A percentile compares a stretch with the other conserved stretches of the same genome.
Evolutionary conservation across 2,888 invertebrate genomes (phyloP).

Genomic region (Trissolcus brochymenae): DNA sequence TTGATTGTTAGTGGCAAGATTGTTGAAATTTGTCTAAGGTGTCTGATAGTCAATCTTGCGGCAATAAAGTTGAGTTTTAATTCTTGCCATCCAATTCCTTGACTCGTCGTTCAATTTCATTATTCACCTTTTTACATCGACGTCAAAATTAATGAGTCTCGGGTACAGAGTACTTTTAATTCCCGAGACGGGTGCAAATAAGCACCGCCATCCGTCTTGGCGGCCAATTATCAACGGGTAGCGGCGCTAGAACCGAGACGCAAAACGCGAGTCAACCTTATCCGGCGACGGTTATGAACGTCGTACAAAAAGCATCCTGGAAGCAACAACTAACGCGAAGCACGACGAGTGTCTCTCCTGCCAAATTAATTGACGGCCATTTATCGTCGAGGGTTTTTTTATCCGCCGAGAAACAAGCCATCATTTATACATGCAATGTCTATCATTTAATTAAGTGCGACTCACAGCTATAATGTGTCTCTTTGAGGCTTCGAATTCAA

Average conservation of each 20-base stretch:
- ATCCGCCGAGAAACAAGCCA: background rate
- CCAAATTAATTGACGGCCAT: conserved; percentile 33
- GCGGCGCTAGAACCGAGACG: conserved; percentile 39
- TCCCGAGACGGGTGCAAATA: conserved; percentile 73
- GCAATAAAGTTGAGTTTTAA: no score
- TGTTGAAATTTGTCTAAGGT: conserved; percentile 57
- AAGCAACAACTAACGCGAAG: conserved; percentile 26
- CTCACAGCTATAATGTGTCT: background rate
- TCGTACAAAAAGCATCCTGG: conserved; percentile 44
- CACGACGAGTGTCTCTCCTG: conserved; percentile 10
- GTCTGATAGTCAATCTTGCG: no score
- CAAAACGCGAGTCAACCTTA: conserved; percentile 42
- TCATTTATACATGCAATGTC: conserved; percentile 11
- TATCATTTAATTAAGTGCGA: conserved; percentile 25
- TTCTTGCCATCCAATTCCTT: conserved; percentile 60
- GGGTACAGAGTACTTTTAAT: conserved; percentile 73
- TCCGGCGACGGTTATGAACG: conserved; percentile 42
- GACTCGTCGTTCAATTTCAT: conserved; percentile 57
- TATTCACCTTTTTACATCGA: conserved; percentile 54
- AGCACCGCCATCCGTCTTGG: conserved; percentile 74
- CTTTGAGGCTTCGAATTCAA: background rate
- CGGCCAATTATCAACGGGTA: conserved; percentile 71
- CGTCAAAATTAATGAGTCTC: conserved; percentile 72
- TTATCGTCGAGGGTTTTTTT: conserved; percentile 22
- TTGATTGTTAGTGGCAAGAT: conserved; percentile 61